Evolutionary conservation across 1,140 invertebrate genomes (phyloP).

Genomic region (Cylas formicarius): DNA sequence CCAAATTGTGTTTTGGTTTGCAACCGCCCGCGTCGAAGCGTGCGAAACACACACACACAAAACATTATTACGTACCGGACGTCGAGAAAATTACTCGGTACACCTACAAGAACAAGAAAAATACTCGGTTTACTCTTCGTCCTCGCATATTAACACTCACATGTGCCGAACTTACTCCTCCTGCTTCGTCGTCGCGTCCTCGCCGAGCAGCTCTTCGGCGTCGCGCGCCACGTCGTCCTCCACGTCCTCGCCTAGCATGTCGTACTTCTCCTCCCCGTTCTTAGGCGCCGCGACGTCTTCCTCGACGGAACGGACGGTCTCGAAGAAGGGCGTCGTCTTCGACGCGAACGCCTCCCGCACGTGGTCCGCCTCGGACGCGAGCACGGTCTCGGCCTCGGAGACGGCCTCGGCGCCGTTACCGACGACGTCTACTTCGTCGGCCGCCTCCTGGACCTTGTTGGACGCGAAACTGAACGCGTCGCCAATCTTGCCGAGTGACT

Average conservation of each 20-base stretch:
- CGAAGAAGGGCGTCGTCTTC: slow-evolving; percentile 20
- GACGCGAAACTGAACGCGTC: slow-evolving; percentile 25
- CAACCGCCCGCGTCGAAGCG: no score
- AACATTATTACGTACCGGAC: no score
- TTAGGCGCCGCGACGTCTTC: slow-evolving; percentile 17
- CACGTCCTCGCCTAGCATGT: slow-evolving; percentile 15
- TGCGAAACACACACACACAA: no score
- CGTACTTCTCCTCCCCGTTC: slow-evolving; percentile 22
- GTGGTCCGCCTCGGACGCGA: slow-evolving; percentile 36
- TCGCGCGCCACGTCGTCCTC: background rate
- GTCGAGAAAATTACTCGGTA: no score
- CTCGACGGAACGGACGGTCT: slow-evolving; percentile 21
- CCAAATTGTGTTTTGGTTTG: no score
- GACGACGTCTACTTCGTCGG: slow-evolving; percentile 24
- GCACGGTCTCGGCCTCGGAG: slow-evolving; percentile 38
- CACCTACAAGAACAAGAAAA: no score
- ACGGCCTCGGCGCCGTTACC: slow-evolving; percentile 29
- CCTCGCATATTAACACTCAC: no score
- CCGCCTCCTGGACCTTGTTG: slow-evolving; percentile 17
- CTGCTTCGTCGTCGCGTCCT: slow-evolving; percentile 7
- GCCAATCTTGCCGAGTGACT: slow-evolving; percentile 32
- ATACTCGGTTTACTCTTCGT: no score
- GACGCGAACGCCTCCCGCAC: slow-evolving; percentile 26
- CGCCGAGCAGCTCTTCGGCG: slow-evolving; percentile 13
- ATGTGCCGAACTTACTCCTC: slow-evolving; percentile 22